phyloP scores from a whole-genome alignment of 2,888 invertebrate species.

The Toxonevra muliebris region DNA sequence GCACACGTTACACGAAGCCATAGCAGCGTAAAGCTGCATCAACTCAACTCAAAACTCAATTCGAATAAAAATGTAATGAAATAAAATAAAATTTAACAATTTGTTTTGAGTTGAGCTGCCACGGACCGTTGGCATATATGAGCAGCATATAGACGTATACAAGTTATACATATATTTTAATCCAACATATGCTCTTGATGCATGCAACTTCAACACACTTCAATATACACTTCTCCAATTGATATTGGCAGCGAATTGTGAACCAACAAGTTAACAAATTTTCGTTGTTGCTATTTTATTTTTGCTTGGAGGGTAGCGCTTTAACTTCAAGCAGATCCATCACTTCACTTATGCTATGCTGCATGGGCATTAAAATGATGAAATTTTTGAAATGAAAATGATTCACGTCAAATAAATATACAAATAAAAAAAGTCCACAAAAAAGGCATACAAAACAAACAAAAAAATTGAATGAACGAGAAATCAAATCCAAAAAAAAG shows the following conservation, averaged over 20 bases:
- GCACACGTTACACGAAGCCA: neutral
- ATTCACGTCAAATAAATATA: neutral
- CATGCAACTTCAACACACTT: neutral
- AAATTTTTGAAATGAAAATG: slow-evolving; percentile 4
- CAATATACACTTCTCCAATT: too few relatives aligned
- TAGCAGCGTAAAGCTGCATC: neutral
- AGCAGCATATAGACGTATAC: too few relatives aligned
- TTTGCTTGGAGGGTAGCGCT: slow-evolving; percentile 2
- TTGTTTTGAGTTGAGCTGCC: slow-evolving; percentile 6
- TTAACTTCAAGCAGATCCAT: neutral
- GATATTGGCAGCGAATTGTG: too few relatives aligned
- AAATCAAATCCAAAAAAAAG: neutral
- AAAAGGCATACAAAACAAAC: neutral
- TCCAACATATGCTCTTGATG: slow-evolving; percentile 7
- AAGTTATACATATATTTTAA: slow-evolving; percentile 15
- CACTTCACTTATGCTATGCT: neutral
- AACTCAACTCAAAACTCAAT: slow-evolving; percentile 11
- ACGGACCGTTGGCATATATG: neutral
- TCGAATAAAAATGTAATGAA: slow-evolving; percentile 24
- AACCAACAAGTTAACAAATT: neutral
- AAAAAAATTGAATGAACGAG: neutral
- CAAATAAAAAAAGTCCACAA: neutral
- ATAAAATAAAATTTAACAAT: slow-evolving; percentile 28
- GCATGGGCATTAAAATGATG: slow-evolving; percentile 3
- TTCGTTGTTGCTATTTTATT: neutral